Base-by-base conservation (phyloP, 1,140 invertebrate species). In the Lamellibrachia luymesi region DNA sequence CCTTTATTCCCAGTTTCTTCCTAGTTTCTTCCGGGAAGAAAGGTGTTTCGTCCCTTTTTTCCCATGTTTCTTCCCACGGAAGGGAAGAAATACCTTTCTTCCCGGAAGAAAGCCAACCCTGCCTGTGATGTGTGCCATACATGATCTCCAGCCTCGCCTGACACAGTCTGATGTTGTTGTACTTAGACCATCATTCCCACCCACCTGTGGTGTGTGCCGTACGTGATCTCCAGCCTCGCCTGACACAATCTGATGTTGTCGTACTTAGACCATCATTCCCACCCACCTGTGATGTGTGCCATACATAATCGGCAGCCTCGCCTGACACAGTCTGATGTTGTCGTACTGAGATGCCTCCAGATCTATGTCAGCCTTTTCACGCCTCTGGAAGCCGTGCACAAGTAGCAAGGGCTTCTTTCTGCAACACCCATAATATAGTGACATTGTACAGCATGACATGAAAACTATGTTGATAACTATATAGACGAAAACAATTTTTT, bases 271-370 rank as follows among this genome's bases (percentile, higher is more conserved):
- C 38, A 38, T 38, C 38, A n/a, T 22, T 13, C 90, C 92, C 7
- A 94, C 96, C 97, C 96, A 98, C 97, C 98, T 98, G 95, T 99
- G 98, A 97, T 99, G 98, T 94, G 97, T 98, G 51, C 98, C 98
- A 97, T 98, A 99, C 0, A 97, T 97, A 94, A 97, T 96, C 91
- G 96, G 95, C 51, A 96, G 91, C 93, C 94, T 95, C 80, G 96
- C 96, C 95, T 95, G 95, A 94, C 95, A 96, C 50, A 96, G 94
- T 49, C 94, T 94, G 8, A 96, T 95, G 92, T 96, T 95, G 8
- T 95, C 92, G 94, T 94, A 96, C 8, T 91, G 64, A 25, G 94
- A 91, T 8, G 95, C 95, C 51, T 96, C 95, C 17, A 92, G 93
- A 92, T 95, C 94, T 89, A 96, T 92, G 25, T 93, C 92, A 17